Evolutionary conservation across 1,140 invertebrate genomes (phyloP).

Genomic region (Teleogryllus occipitalis): DNA sequence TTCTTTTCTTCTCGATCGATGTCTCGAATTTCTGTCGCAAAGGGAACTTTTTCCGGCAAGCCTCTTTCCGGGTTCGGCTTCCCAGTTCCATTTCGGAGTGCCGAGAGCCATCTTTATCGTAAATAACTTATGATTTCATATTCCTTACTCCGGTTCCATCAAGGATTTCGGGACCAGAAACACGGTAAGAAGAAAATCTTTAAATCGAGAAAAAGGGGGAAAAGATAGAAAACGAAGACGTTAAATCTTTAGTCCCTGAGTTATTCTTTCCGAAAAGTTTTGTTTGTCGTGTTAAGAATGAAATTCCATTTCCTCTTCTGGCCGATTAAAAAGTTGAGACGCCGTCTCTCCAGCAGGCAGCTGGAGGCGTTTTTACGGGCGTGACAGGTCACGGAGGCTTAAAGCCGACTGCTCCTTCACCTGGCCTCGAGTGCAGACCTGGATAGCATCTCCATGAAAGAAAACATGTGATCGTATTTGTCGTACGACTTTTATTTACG

Average conservation of each 20-base stretch:
- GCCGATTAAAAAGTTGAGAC: background rate
- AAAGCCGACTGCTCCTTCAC: background rate
- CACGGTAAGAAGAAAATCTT: background rate
- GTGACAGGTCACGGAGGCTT: background rate
- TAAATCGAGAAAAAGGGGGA: background rate
- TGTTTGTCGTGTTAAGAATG: constrained; percentile 4
- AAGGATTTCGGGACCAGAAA: background rate
- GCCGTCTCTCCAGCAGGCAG: background rate
- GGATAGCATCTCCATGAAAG: no score
- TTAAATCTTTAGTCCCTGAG: background rate
- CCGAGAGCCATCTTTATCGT: background rate
- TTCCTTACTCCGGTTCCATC: background rate
- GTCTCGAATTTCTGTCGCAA: background rate
- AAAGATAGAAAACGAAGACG: background rate
- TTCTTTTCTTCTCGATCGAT: background rate
- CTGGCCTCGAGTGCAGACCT: no score
- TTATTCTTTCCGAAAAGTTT: background rate
- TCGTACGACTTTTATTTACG: no score
- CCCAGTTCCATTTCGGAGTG: no score
- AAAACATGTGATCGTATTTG: no score
- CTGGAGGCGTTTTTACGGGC: background rate
- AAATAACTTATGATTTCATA: constrained; percentile 6
- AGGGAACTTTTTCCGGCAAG: background rate
- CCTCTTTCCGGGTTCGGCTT: background rate
- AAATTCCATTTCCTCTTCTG: constrained; percentile 4